Percentiles rank a stretch among this genome's conserved stretches.
Evolutionary conservation across 1,140 invertebrate genomes (phyloP).

Genomic region (Listronotus bonariensis): DNA sequence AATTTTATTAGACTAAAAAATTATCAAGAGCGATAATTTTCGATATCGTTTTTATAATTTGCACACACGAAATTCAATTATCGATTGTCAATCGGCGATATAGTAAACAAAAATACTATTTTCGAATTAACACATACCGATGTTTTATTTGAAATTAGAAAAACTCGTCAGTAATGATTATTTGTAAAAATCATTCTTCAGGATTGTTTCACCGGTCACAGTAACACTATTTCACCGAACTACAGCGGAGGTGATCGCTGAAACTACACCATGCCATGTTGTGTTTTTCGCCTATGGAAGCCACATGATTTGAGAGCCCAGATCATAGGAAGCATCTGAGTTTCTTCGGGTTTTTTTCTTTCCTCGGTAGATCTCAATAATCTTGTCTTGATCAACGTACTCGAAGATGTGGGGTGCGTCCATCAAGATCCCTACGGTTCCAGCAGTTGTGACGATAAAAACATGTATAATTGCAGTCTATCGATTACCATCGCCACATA

Average conservation of each 20-base stretch:
- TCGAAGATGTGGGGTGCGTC: constrained; percentile 99
- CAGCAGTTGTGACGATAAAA: constrained; percentile 96
- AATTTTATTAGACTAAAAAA: constrained; percentile 29
- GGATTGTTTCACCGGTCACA: constrained; percentile 25
- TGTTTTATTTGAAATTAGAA: constrained; percentile 6
- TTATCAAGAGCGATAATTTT: constrained; percentile 22
- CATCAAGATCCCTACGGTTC: constrained; percentile 96
- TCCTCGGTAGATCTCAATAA: constrained; percentile 92
- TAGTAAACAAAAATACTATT: constrained; percentile 47
- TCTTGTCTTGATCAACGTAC: constrained; percentile 95
- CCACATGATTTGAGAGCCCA: constrained; percentile 45
- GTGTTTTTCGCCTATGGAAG: constrained; percentile 42
- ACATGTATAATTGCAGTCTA: constrained; percentile 94
- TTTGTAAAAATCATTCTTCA: constrained; percentile 23
- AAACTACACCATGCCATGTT: constrained; percentile 31
- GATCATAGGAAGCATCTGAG: constrained; percentile 22
- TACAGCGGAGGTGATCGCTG: background rate
- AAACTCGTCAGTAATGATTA: constrained; percentile 18
- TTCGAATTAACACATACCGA: constrained; percentile 29
- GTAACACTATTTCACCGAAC: constrained; percentile 35
- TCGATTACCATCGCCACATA: constrained; percentile 99
- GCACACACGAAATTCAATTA: constrained; percentile 38
- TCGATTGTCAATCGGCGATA: constrained; percentile 52
- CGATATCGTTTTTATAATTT: constrained; percentile 26
- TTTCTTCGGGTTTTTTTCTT: constrained; percentile 58